Base-by-base conservation (phyloP, 2,113 vertebrate species). In the Ochotona curzoniae region DNA sequence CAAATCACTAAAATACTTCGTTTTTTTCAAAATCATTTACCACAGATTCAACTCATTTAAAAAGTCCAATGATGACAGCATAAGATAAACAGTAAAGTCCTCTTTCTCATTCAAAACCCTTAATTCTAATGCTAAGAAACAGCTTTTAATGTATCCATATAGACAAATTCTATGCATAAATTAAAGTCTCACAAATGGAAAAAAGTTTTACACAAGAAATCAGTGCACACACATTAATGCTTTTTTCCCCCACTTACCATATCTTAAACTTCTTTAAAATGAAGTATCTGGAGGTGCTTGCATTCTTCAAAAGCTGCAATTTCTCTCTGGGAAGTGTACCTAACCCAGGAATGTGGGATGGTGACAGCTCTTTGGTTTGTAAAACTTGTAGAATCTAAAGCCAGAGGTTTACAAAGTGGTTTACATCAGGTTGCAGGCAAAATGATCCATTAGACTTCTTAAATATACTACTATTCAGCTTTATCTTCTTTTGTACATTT, bases 121-220 rank as follows among this genome's bases (percentile, higher is more conserved):
- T 38, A 89, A 87, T 89, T 60, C 51, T 70, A 92, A 78, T 83
- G 71, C 66, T 87, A 60, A 94, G 71, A 87, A 94, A 83, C 18
- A 57, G 47, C 32, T 66, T 87, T 90, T 83, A 66, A 90, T 49
- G 30, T 71, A 87, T 61, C 21, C 26, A 80, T 74, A 25, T 84
- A 94, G 66, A 94, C 51, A 87, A 70, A 71, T 84, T 83, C 38
- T 93, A 67, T 66, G 75, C 66, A 93, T 94, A 89, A 70, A 64
- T 85, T 67, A 83, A 15, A 60, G 83, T 90, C 90, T 95, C 57
- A 88, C 73, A 90, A 93, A 75, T 60, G 44, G 74, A 80, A 87
- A 93, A 83, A n/a, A 64, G 18, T 47, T 47, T 84, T 7, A 54
- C 92, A 85, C 23, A 93, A 83, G 82, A 87, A 78, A 74, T 47